Conservation (phyloP, 92 coral and sea anemone species). For the Scolanthus callimorphus region DNA sequence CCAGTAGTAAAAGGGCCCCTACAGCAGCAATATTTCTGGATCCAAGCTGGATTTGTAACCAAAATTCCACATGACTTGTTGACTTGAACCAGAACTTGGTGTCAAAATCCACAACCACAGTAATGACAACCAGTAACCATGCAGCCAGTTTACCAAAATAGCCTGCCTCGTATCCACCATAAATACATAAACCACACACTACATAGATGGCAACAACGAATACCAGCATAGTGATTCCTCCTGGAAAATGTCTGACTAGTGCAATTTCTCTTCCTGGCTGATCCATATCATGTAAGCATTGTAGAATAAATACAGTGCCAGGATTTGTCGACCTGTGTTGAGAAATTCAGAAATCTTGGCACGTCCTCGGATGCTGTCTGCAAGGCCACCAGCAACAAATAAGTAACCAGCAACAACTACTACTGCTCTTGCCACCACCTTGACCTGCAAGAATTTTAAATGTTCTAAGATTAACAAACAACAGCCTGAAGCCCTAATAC, state of each 20-base stretch:
- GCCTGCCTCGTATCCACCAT: slow-evolving; percentile 89
- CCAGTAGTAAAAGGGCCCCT: slow-evolving; percentile 74
- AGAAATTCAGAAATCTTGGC: slow-evolving; percentile 44
- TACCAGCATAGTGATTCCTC: slow-evolving; percentile 63
- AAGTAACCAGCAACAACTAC: slow-evolving; percentile 86
- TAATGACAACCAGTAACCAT: slow-evolving; percentile 68
- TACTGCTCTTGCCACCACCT: slow-evolving; percentile 69
- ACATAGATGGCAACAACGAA: slow-evolving; percentile 57
- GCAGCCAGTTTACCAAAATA: slow-evolving; percentile 88
- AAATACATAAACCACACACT: slow-evolving; percentile 75
- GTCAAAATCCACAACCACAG: slow-evolving; percentile 81
- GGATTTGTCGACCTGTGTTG: slow-evolving; percentile 76
- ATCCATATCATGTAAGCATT: slow-evolving; percentile 91
- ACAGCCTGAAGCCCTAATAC: no score
- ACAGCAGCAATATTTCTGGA: slow-evolving; percentile 76
- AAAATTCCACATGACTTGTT: slow-evolving; percentile 65
- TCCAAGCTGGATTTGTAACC: slow-evolving; percentile 77
- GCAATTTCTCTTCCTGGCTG: slow-evolving; percentile 81
- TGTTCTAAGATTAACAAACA: no score
- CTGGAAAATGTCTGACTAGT: slow-evolving; percentile 67
- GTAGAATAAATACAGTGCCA: slow-evolving; percentile 76
- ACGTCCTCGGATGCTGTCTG: slow-evolving; percentile 56
- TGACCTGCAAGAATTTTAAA: slow-evolving; percentile 79
- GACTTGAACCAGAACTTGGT: slow-evolving; percentile 77
- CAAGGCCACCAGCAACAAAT: slow-evolving; percentile 90